phyloP scores from a whole-genome alignment of 2,888 invertebrate genomes.

The Rosalia funebris region DNA sequence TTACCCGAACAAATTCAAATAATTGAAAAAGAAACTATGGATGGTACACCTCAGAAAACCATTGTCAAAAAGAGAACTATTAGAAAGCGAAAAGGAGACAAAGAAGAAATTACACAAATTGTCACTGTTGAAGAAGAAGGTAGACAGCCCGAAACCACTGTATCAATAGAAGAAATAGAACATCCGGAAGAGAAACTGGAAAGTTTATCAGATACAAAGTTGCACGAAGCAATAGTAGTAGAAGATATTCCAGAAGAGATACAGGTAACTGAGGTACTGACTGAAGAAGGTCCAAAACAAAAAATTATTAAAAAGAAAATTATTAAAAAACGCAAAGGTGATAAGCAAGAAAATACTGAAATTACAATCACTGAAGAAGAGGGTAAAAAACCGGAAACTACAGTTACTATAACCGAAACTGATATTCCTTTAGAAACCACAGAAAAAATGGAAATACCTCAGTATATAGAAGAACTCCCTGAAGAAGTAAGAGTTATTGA shows the following conservation, averaged over 20 bases:
- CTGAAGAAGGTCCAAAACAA: constrained; percentile 43
- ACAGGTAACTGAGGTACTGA: constrained; percentile 36
- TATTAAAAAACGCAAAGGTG: constrained; percentile 49
- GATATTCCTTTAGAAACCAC: constrained; percentile 41
- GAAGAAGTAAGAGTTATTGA: constrained; percentile 54
- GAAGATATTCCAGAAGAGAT: constrained; percentile 57
- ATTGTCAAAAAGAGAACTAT: constrained; percentile 51
- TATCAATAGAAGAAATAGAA: constrained; percentile 54
- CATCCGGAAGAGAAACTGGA: constrained; percentile 49
- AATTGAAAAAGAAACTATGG: constrained; percentile 42
- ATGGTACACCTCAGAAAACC: constrained; percentile 48
- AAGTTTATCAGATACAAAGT: constrained; percentile 43
- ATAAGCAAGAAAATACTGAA: constrained; percentile 53
- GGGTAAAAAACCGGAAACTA: constrained; percentile 46
- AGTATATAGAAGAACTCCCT: constrained; percentile 45
- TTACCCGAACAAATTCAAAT: constrained; percentile 54
- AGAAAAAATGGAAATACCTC: constrained; percentile 31
- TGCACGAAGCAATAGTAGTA: constrained; percentile 40
- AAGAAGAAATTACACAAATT: constrained; percentile 63
- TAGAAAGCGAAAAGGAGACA: constrained; percentile 52
- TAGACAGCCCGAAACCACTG: constrained; percentile 62
- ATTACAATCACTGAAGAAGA: constrained; percentile 49
- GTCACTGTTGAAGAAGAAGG: constrained; percentile 64
- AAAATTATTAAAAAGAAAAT: constrained; percentile 46
- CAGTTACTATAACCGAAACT: constrained; percentile 41